Percentiles rank a stretch among this genome's conserved stretches.
Evolutionary conservation across 1,140 invertebrate species (phyloP).

Genomic region (Drosophila quadrilineata): DNA sequence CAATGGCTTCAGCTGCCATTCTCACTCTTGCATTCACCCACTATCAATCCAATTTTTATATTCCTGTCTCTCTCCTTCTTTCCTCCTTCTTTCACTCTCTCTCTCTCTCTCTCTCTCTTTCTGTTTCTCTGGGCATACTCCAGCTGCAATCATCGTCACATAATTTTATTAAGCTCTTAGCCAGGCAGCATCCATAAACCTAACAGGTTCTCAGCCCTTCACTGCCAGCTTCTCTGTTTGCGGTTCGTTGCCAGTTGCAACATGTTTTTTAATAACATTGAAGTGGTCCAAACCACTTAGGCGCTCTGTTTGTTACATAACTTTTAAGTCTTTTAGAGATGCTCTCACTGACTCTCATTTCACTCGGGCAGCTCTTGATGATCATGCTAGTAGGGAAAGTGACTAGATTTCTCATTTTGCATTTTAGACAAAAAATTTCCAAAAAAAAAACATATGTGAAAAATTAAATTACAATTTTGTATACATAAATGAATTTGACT

Average conservation of each 20-base stretch:
- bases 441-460: no score
- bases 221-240: conserved; percentile 17
- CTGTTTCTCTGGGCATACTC: conserved; percentile 6
- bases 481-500: no score
- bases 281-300: conserved; percentile 17
- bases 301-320: conserved; percentile 11
- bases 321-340: background rate
- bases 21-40: conserved; percentile 1
- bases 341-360: no score
- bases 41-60: no score
- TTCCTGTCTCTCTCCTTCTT: background rate
- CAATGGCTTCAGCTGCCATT: conserved; percentile 11
- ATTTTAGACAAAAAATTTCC: no score
- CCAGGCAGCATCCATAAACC: conserved; percentile 37
- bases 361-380: background rate
- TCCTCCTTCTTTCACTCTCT: background rate
- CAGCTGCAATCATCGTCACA: conserved; percentile 69
- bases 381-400: no score
- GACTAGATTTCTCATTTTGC: no score
- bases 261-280: conserved; percentile 28
- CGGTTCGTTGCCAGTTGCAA: conserved; percentile 30
- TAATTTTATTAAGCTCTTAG: conserved; percentile 78
- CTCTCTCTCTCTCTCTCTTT: background rate
- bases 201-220: conserved; percentile 12
- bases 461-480: no score